Evolutionary conservation across 92 coral and sea anemone genomes (phyloP).

Genomic region (Epizoanthus stellaris): DNA sequence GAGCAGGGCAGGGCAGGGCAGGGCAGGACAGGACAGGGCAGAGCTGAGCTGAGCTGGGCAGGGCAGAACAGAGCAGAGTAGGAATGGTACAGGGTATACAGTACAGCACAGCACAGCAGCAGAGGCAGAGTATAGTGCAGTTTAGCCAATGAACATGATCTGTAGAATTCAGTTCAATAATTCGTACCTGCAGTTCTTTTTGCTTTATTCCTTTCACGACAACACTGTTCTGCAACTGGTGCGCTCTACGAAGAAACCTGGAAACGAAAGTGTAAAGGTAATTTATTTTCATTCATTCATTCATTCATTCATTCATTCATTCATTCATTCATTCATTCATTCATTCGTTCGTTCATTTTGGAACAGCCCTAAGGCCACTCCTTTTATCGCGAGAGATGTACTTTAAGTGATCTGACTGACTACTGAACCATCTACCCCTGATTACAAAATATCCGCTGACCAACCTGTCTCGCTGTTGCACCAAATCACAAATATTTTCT

Average conservation of each 20-base stretch:
- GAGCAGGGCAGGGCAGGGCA: neutral
- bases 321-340: too few species aligned
- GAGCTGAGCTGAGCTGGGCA: neutral
- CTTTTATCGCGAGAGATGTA: too few species aligned
- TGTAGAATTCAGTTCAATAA: neutral
- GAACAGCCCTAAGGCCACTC: too few species aligned
- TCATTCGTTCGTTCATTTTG: neutral
- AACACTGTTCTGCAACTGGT: slow-evolving; percentile 69
- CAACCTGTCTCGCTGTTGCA: slow-evolving; percentile 82
- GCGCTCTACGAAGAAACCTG: slow-evolving; percentile 58
- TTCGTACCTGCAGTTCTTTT: slow-evolving; percentile 71
- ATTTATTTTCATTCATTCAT: too few species aligned
- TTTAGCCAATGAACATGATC: neutral
- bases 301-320: too few species aligned
- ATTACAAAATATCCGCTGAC: neutral
- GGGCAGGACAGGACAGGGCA: neutral
- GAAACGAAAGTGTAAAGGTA: neutral
- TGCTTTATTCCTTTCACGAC: slow-evolving; percentile 80
- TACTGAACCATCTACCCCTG: too few species aligned
- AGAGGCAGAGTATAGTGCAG: too few species aligned
- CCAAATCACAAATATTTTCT: slow-evolving; percentile 72
- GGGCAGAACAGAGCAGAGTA: too few species aligned
- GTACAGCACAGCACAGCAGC: too few species aligned
- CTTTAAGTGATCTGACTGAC: too few species aligned
- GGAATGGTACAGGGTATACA: too few species aligned